These are phyloP conservation scores for Coluber constrictor DNA, from an alignment of 2,797 vertebrate genomes.

Conservation along the genomic window DNA sequence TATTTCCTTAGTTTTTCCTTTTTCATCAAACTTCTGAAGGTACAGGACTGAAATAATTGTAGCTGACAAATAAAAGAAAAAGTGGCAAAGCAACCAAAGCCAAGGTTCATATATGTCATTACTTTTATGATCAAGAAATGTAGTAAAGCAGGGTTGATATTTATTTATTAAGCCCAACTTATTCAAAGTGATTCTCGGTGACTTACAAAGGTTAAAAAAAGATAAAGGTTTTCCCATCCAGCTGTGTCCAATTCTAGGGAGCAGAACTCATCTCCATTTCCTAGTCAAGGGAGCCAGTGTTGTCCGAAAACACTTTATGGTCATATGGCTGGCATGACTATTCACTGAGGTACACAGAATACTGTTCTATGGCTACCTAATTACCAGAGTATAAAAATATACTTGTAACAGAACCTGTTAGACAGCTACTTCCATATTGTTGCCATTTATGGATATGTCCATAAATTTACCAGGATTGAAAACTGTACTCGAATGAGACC, in stretches of 20 bases:
- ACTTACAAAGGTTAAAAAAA: not conserved
- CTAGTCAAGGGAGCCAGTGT: not conserved
- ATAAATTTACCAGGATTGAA: not conserved
- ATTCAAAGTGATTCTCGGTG: not conserved
- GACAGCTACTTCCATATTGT: not conserved
- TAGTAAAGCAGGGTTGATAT: not conserved
- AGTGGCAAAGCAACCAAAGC: not conserved
- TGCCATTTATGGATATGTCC: not conserved
- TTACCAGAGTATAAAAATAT: not conserved
- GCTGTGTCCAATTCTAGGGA: not conserved
- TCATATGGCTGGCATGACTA: not conserved
- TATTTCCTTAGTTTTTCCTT: not conserved
- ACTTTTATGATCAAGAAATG: not conserved
- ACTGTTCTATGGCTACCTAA: not conserved
- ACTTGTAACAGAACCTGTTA: not conserved
- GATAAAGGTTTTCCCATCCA: not conserved
- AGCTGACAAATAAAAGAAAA: not conserved
- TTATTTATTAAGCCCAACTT: not conserved
- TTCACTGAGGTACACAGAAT: not conserved
- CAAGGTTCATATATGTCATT: not conserved
- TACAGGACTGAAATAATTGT: not conserved
- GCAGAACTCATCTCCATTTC: not conserved
- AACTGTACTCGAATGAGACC: not conserved
- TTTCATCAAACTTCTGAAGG: not conserved
- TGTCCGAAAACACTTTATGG: not conserved